These are phyloP conservation scores for Cecidostiba fungosa DNA, from an alignment of 2,888 invertebrate genomes.

Conservation along the genomic window DNA sequence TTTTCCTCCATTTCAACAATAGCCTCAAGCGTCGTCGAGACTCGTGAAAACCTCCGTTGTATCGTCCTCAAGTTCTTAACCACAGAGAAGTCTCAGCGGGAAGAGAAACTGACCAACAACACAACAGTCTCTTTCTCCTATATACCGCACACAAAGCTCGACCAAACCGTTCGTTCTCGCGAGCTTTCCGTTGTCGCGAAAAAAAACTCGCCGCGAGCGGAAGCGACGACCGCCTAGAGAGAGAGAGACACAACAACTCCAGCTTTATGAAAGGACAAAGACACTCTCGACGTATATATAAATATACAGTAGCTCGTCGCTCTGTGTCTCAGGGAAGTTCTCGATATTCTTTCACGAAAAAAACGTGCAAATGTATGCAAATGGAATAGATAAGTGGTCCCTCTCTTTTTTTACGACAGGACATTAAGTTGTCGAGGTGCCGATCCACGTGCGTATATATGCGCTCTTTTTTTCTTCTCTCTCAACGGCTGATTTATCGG, in stretches of 20 bases:
- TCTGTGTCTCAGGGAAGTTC: neutral
- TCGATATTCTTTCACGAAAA: neutral
- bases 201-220: neutral
- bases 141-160: neutral
- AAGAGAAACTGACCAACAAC: neutral
- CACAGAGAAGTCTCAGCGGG: neutral
- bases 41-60: neutral
- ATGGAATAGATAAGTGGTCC: constrained; percentile 5
- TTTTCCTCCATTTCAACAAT: neutral
- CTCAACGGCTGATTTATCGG: neutral
- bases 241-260: neutral
- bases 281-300: neutral
- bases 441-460: neutral
- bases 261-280: neutral
- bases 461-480: neutral
- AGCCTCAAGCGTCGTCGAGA: neutral
- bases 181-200: no score
- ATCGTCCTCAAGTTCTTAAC: neutral
- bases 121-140: neutral
- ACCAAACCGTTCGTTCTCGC: constrained; percentile 5
- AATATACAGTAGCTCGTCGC: neutral
- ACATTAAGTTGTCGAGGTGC: neutral
- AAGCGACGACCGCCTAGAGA: constrained; percentile 1
- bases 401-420: neutral
- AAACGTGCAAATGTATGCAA: constrained; percentile 13